Evolutionary conservation across 2,797 vertebrate species (phyloP).

Genomic region (Mus minutoides): DNA sequence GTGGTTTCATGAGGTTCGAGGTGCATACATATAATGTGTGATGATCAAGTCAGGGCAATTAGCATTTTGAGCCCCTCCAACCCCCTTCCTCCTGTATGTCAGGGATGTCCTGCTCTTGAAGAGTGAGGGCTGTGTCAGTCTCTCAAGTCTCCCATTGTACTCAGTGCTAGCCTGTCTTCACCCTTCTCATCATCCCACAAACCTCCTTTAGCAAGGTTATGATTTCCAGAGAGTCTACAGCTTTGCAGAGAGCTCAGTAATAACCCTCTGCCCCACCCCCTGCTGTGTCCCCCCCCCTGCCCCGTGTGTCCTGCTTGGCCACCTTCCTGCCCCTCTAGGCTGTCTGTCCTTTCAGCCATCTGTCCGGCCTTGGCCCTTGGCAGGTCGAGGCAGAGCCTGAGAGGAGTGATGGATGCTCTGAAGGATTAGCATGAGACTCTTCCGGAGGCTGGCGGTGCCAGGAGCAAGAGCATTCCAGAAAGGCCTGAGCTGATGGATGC

Average conservation of each 20-base stretch:
- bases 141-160: not conserved
- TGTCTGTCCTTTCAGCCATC: not conserved
- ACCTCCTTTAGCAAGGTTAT: not conserved
- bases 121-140: not conserved
- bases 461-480: slow-evolving; percentile 69
- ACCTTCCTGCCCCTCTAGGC: not conserved
- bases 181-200: not conserved
- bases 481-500: slow-evolving; percentile 75
- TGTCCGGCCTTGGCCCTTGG: slow-evolving; percentile 21
- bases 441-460: slow-evolving; percentile 60
- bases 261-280: too few relatives aligned
- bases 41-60: too few relatives aligned
- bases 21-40: too few relatives aligned
- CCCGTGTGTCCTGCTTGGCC: not conserved
- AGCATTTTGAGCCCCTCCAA: too few relatives aligned
- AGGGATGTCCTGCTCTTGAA: rapidly evolving
- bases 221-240: not conserved
- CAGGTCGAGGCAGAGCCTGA: slow-evolving; percentile 58
- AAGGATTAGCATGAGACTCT: slow-evolving; percentile 57
- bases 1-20: too few relatives aligned
- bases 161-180: rapidly evolving
- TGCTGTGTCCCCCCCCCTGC: too few relatives aligned
- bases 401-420: slow-evolving; percentile 62
- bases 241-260: not conserved
- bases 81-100: not conserved